Percentiles rank a stretch among this genome's conserved stretches.
Conservation (phyloP, 2,888 invertebrate genomes). For the Boloria euphrosyne region DNA sequence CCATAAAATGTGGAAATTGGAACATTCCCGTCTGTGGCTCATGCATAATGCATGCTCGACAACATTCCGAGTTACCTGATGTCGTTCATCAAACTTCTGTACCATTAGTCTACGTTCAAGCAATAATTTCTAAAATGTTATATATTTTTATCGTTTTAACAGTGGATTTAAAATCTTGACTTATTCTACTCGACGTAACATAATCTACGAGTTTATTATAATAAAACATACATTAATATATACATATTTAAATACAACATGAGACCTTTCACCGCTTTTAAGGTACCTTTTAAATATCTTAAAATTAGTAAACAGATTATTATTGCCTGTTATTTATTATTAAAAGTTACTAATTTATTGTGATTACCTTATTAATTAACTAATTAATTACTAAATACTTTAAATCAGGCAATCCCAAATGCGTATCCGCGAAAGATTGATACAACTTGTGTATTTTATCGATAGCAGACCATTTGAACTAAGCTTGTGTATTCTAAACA, state of each 20-base stretch:
- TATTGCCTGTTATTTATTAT: no score
- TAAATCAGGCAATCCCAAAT: no score
- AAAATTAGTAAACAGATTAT: no score
- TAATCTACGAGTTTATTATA: background rate
- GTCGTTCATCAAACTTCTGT: conserved; percentile 35
- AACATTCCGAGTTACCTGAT: conserved; percentile 36
- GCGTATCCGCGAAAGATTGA: background rate
- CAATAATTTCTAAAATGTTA: background rate
- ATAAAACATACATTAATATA: no score
- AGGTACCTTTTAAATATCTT: no score
- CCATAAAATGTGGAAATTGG: conserved; percentile 44
- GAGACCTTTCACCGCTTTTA: no score
- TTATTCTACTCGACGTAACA: no score
- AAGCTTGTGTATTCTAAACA: background rate
- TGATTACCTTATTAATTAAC: no score
- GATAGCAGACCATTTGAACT: background rate
- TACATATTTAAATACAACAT: no score
- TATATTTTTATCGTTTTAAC: background rate
- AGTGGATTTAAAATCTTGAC: no score
- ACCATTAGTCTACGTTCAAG: conserved; percentile 19
- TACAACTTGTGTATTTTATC: background rate
- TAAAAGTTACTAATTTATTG: no score
- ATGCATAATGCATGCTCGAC: conserved; percentile 44
- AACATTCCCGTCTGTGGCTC: conserved; percentile 41
- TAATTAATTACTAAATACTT: no score